Base-by-base conservation (phyloP, 2,888 invertebrate species). In the Aleiodes testaceus region DNA sequence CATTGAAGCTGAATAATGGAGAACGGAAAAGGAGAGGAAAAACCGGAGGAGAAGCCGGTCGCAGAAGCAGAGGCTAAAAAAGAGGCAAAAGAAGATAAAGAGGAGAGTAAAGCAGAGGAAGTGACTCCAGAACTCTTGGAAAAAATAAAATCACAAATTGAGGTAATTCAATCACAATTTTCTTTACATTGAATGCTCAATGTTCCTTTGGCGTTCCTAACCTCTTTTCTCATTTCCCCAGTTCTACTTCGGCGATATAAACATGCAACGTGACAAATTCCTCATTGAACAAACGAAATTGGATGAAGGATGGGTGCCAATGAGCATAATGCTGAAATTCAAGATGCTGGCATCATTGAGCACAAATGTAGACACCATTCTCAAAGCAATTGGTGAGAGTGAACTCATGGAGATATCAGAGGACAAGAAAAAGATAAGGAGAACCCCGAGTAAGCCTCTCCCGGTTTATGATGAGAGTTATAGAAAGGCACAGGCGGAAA, bases 221-320 rank as follows among this genome's bases (percentile, higher is more conserved):
- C 69, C 59, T 63, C 42, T 45, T 14, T 68, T 45, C 2, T 67
- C 30, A 20, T 68, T 73, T 50, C 80, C 89, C 77, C 79, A 93
- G 91, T 93, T 91, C 82, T 93, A 91, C 83, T 95, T 95, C 89
- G 97, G 99, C 64, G 96, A 99, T 87, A 91, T 94, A 4, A 99
- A 99, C 88, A 89, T 99, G 66, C 93, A 94, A 0, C 91, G 94
- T 72, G 99, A 99, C 86, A 97, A 95, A 87, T 99, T 98, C 85
- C 89, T 99, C n/a, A 92, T 93, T 79, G 95, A 95, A 74, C 94
- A 97, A 88, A 91, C 95, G 0, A 92, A 92, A 78, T 89, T 95
- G 75, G 95, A 97, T 78, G 95, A 97, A 67, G 98, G 96, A 2
- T 97, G 99, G 99, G 92, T 99, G 18, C 92, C 95, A 0, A 85